phyloP scores from a whole-genome alignment of 92 coral and sea anemone genomes.

The Plumapathes pennacea region DNA sequence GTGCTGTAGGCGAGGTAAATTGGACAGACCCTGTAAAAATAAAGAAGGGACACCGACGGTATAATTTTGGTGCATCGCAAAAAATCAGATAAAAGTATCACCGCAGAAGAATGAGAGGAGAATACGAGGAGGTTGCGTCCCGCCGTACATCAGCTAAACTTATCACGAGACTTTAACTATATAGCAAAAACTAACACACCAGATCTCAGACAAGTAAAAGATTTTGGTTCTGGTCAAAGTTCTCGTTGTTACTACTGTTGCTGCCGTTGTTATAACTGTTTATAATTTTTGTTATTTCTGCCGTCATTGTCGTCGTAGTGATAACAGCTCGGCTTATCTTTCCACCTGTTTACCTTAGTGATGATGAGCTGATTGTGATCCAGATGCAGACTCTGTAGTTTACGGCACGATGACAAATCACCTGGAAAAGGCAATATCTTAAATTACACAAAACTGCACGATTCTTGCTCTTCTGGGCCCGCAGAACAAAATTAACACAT shows the following conservation, averaged over 20 bases:
- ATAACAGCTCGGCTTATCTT: background rate
- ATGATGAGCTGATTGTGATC: slow-evolving; percentile 85
- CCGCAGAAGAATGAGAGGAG: background rate
- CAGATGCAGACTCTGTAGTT: slow-evolving; percentile 58
- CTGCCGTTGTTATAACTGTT: no score
- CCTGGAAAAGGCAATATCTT: slow-evolving; percentile 37
- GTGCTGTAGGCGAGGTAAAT: slow-evolving; percentile 50
- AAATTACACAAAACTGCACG: no score
- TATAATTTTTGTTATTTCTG: no score
- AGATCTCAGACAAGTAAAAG: no score
- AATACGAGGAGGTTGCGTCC: background rate
- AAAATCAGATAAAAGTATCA: background rate
- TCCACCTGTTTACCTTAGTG: slow-evolving; percentile 64
- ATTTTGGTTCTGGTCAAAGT: no score
- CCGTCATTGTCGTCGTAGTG: background rate
- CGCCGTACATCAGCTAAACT: no score
- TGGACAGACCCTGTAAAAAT: slow-evolving; percentile 71
- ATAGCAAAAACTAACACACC: no score
- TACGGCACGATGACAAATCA: slow-evolving; percentile 65
- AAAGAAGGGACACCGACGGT: background rate
- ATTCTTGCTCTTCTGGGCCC: no score
- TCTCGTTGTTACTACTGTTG: no score
- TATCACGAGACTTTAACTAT: no score
- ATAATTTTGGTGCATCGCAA: background rate
- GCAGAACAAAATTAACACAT: no score